phyloP scores from a whole-genome alignment of 2,888 invertebrate species.

The Drosophila ustulata region DNA sequence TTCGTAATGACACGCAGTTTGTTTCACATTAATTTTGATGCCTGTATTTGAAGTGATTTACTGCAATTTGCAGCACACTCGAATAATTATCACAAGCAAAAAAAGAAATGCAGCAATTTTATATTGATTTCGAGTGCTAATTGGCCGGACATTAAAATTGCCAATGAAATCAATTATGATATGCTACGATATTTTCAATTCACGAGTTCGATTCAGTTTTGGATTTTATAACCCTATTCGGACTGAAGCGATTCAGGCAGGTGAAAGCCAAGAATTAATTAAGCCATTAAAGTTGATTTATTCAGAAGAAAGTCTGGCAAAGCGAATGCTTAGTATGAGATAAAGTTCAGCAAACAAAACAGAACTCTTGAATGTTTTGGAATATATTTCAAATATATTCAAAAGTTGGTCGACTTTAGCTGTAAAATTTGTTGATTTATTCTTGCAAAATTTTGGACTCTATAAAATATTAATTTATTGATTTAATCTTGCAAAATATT shows the following conservation, averaged over 20 bases:
- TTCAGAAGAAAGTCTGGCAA: neutral
- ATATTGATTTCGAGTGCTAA: constrained; percentile 14
- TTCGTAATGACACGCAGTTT: constrained; percentile 58
- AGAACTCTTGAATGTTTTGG: no score
- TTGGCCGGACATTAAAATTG: constrained; percentile 15
- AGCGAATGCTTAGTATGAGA: neutral
- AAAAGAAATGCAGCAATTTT: constrained; percentile 10
- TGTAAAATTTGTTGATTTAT: no score
- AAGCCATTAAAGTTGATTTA: neutral
- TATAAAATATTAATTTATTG: neutral
- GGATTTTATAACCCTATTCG: neutral
- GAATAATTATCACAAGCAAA: constrained; percentile 28
- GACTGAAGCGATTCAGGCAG: neutral
- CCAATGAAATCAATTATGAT: neutral
- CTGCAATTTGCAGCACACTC: constrained; percentile 21
- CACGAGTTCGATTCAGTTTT: neutral
- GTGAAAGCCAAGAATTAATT: neutral
- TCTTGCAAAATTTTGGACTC: no score
- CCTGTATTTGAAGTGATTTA: constrained; percentile 50
- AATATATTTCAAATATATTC: no score
- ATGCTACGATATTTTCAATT: neutral
- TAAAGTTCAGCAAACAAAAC: neutral
- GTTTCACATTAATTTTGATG: constrained; percentile 66
- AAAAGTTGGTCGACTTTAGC: no score
- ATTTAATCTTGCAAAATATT: neutral